Base-by-base conservation (phyloP, 2,797 vertebrate species). In the Sebastiscus tertius region DNA sequence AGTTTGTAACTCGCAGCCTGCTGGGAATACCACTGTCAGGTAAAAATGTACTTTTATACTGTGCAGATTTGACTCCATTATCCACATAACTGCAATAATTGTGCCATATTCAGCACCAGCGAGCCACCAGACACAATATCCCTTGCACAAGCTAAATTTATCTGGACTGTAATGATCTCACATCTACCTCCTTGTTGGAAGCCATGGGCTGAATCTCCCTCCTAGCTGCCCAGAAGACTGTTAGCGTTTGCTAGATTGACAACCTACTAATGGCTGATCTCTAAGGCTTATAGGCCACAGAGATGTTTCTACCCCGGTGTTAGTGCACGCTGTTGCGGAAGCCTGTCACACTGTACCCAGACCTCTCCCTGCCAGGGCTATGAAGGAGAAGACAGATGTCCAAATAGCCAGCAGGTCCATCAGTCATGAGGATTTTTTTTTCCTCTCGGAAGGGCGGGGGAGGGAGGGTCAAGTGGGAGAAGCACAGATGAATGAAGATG, bases 371-470 rank as follows among this genome's bases (percentile, higher is more conserved):
- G 88, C 79, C 87, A 75, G 79, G 75, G 74, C 82, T 88, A 86
- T 83, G 88, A 93, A 88, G 83, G 82, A 86, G 89, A 88, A 93
- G 93, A 94, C 93, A 94, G 86, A 94, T 94, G 95, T 95, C 94
- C 90, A 94, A 93, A 94, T 83, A 93, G 87, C 88, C 89, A 65
- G 88, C 83, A 88, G 93, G 80, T 90, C 85, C 90, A 93, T 95
- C 93, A 93, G 82, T 96, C 94, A 93, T 83, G 64, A 72, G 61
- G 65, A 73, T 86, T 89, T 85, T 16, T 88, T 80, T 29, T 22
- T 4, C 42, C 54, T 83, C 7, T 42, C 14, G 14, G 4, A 66
- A 61, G 33, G 71, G 74, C 1, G 55, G 63, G 77, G 71, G 56
- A 76, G 74, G 74, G 86, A 81, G 82, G 90, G 88, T 93, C 89